These are phyloP conservation scores for Paracyclopina nana DNA, from an alignment of 1,140 invertebrate species.

Conservation along the genomic window DNA sequence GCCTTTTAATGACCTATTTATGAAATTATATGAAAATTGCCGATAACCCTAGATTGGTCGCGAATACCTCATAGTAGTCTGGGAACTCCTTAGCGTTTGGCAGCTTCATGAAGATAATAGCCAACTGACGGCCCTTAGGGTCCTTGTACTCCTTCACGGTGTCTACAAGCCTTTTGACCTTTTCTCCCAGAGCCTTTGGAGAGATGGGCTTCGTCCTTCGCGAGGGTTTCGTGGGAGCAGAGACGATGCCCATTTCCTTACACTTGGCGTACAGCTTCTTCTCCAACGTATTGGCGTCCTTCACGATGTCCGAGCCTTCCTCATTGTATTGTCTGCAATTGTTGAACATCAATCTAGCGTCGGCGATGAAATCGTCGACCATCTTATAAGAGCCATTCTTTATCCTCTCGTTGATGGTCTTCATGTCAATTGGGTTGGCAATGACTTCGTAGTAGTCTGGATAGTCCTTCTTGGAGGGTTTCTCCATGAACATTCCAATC, in stretches of 20 bases:
- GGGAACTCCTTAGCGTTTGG: conserved; percentile 19
- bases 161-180: conserved; percentile 13
- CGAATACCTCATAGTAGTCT: conserved; percentile 39
- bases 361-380: conserved; percentile 7
- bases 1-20: conserved; percentile 87
- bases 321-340: conserved; percentile 93
- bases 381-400: conserved; percentile 28
- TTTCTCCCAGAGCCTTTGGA: background rate
- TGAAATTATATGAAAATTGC: too few relatives aligned
- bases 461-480: conserved; percentile 26
- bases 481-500: conserved; percentile 83
- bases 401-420: conserved; percentile 77
- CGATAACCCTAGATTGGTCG: too few relatives aligned
- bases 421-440: conserved; percentile 79
- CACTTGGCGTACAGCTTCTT: conserved; percentile 61
- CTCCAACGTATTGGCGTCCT: conserved; percentile 75
- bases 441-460: conserved; percentile 43
- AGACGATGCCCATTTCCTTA: conserved; percentile 41
- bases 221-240: conserved; percentile 4
- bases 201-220: background rate
- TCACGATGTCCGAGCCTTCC: conserved; percentile 79
- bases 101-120: conserved; percentile 84
- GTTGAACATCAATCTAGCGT: conserved; percentile 54
- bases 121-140: conserved; percentile 59
- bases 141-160: conserved; percentile 32